Evolutionary conservation across 92 coral and sea anemone species (phyloP), one percentile per base, ranked within the genome.

Genomic region (Scolanthus callimorphus): DNA sequence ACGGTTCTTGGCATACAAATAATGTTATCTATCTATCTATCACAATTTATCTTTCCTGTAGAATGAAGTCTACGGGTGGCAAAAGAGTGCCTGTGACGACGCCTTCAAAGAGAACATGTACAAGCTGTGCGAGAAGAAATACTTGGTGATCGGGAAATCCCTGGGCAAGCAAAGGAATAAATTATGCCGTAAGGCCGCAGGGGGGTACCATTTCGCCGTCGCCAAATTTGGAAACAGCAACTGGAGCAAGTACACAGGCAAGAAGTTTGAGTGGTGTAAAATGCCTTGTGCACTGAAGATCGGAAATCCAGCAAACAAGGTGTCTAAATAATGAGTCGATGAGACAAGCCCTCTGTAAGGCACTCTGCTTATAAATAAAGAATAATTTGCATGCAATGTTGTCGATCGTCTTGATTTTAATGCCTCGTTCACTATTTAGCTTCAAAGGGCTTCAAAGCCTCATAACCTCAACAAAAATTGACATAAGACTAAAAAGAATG

Each of bases 171-270:
- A 60, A 15, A 49, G 68, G 55, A 26, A 62, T 2, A 25, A 25
- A 26, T 31, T 65, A 12, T 84, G 83, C 51, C 38, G 69, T 58
- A 67, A 53, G 4, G 63, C 68, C 0, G 81, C 80, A 8, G 80
- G 58, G 17, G 25, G 67, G 19, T 81, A 75, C 67, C 73, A 70
- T 52, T 54, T 39, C 6, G 72, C 80, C 0, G 94, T 85, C 24
- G 59, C 56, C 31, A 13, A 38, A 34, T 81, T 85, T 34, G 84
- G 84, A 4, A 54, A 64, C 4, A 29, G 55, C 0, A 20, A 74
- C 67, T 81, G 63, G 39, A 77, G 27, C 26, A 51, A 57, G 25
- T 46, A 46, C 23, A 20, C 8, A 4, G 23, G 17, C 22, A 46
- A 4, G 4, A 46, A 46, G 6, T 46, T 46, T 20, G 52, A 9